Base-by-base conservation (phyloP, 2,113 vertebrate species). In the Macrotis lagotis region DNA sequence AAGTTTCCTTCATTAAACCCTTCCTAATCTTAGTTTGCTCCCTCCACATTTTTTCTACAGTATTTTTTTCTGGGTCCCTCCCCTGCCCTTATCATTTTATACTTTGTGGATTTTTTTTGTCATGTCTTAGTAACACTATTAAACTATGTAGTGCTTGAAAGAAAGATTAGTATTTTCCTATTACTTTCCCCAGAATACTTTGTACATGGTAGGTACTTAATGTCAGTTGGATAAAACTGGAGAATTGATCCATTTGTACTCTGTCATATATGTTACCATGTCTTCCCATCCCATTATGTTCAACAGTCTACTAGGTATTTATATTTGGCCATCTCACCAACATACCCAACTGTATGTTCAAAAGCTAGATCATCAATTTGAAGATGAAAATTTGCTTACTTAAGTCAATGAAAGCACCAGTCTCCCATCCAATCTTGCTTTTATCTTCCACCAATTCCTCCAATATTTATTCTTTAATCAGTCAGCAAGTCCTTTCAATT, bases 211-310 rank as follows among this genome's bases (percentile, higher is more conserved):
- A 44, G 92, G 66, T 24, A 16, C 91, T 88, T 44, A 94, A 66
- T 66, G 83, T 91, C 92, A 96, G 25, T 44, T 44, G 28, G 92
- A 55, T 31, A 51, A 50, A 96, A 94, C 89, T 96, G 89, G 83
- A 83, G 14, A 83, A 2, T n/a, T 44, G 37, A 74, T 74, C 14
- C 11, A 16, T 44, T 83, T 83, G 37, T 83, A 83, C 31, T n/a
- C 3, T 83, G 24, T 44, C 66, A 83, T 83, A 83, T 44, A 5
- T 14, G 44, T 83, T 44, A 83, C n/a, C 16, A 44, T 83, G 5
- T 83, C 37, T 44, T 83, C 55, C 37, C 28, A 8, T 83, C 66
- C 66, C n/a, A n/a, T 83, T 83, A 2, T 44, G 2, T 44, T 22
- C n/a, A 83, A 22, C 16, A 44, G 44, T 44, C 66, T 44, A 8